These are phyloP conservation scores for Chrysodeixis includens DNA, from an alignment of 2,888 invertebrate species.

Conservation along the genomic window DNA sequence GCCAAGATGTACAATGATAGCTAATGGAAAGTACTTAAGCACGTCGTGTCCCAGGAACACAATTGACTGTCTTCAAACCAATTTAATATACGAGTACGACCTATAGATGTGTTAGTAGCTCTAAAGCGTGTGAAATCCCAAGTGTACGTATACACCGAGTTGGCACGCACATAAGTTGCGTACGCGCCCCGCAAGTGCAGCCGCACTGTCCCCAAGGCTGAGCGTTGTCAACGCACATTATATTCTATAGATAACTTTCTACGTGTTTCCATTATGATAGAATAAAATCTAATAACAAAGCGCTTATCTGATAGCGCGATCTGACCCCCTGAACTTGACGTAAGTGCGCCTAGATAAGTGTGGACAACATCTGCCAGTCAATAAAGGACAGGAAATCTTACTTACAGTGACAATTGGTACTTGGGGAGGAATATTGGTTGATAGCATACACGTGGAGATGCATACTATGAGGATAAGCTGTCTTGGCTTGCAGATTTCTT, in stretches of 20 bases:
- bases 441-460: not conserved
- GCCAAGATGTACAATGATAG: no score
- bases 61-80: no score
- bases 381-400: not conserved
- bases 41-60: no score
- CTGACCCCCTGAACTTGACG: conserved; percentile 49
- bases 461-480: not conserved
- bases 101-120: not conserved
- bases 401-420: not conserved
- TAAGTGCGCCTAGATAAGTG: conserved; percentile 29
- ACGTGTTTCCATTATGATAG: conserved; percentile 31
- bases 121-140: not conserved
- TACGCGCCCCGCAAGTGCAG: conserved; percentile 33
- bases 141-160: not conserved
- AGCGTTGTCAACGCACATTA: conserved; percentile 13
- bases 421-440: not conserved
- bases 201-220: conserved; percentile 46
- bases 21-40: no score
- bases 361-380: conserved; percentile 22
- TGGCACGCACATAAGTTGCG: not conserved
- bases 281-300: conserved; percentile 41
- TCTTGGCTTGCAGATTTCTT: not conserved
- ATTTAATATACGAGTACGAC: no score
- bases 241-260: conserved; percentile 55
- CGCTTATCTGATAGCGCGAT: conserved; percentile 40